These are phyloP conservation scores for Protobothrops mucrosquamatus DNA, from an alignment of 2,113 vertebrate species.

Conservation along the genomic window DNA sequence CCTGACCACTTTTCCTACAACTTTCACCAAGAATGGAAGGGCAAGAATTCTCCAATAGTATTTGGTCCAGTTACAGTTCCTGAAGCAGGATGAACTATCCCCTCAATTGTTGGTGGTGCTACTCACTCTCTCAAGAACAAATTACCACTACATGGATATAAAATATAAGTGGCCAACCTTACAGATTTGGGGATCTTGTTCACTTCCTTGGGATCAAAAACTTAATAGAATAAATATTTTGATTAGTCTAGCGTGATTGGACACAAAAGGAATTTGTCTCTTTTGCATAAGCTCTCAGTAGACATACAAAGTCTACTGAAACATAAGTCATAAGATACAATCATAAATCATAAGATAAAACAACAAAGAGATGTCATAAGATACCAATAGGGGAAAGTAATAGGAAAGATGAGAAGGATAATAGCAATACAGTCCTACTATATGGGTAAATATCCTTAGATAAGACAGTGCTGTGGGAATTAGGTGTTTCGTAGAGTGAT, in stretches of 20 bases:
- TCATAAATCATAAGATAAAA: too few species aligned
- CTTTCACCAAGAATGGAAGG: neutral
- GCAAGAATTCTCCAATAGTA: neutral
- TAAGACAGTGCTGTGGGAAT: neutral
- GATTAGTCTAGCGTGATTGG: neutral
- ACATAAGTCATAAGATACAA: neutral
- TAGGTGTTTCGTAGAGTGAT: neutral
- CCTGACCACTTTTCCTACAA: neutral
- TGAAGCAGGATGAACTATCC: neutral
- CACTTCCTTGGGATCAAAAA: neutral
- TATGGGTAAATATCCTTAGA: neutral
- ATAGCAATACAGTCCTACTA: neutral
- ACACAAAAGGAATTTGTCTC: neutral
- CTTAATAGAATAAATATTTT: neutral
- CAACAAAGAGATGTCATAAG: neutral
- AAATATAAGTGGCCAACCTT: neutral
- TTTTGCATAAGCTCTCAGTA: neutral
- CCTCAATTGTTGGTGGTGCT: neutral
- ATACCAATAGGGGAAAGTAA: neutral
- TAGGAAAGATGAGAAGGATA: neutral
- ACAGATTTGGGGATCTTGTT: neutral
- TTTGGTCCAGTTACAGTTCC: neutral
- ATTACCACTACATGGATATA: neutral
- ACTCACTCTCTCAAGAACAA: neutral
- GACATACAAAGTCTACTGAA: neutral